Percentiles rank a stretch among this genome's conserved stretches.
Conservation (phyloP, 2,113 vertebrate genomes). For the Colossoma macropomum region DNA sequence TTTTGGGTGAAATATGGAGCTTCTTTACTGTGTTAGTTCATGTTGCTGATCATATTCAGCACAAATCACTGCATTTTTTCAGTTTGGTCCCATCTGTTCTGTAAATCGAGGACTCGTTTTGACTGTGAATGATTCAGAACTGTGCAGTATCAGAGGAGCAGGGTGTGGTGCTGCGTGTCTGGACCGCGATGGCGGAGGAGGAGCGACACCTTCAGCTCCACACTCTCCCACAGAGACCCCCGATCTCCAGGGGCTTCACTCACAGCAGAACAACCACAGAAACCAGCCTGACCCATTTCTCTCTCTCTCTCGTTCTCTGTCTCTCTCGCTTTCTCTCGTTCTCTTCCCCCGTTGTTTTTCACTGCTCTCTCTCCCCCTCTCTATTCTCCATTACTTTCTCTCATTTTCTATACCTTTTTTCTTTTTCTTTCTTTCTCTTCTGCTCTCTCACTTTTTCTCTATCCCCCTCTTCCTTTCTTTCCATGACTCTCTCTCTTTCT, state of each 20-base stretch:
- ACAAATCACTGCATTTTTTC: too few relatives aligned
- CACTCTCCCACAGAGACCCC: constrained; percentile 5
- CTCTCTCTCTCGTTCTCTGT: constrained; percentile 1
- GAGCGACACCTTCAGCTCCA: constrained; percentile 25
- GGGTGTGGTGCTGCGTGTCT: constrained; percentile 32
- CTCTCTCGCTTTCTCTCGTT: constrained; percentile 9
- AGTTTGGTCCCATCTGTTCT: too few relatives aligned
- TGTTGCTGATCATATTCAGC: too few relatives aligned
- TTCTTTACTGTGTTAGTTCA: too few relatives aligned
- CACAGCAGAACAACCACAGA: background rate
- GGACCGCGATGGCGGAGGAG: background rate
- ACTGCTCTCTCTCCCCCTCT: background rate
- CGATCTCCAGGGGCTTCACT: constrained; percentile 36
- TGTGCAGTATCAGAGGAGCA: constrained; percentile 5
- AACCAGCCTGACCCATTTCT: constrained; percentile 39
- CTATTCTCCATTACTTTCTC: background rate
- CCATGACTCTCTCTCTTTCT: background rate
- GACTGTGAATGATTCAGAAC: too few relatives aligned
- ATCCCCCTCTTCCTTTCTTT: background rate
- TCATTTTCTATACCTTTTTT: background rate
- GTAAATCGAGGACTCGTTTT: too few relatives aligned
- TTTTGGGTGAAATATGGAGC: too few relatives aligned
- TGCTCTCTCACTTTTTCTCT: background rate
- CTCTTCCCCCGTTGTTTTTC: background rate
- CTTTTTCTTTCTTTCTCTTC: background rate